These are phyloP conservation scores for Megathymus violae DNA, from an alignment of 1,140 invertebrate genomes.

Conservation along the genomic window DNA sequence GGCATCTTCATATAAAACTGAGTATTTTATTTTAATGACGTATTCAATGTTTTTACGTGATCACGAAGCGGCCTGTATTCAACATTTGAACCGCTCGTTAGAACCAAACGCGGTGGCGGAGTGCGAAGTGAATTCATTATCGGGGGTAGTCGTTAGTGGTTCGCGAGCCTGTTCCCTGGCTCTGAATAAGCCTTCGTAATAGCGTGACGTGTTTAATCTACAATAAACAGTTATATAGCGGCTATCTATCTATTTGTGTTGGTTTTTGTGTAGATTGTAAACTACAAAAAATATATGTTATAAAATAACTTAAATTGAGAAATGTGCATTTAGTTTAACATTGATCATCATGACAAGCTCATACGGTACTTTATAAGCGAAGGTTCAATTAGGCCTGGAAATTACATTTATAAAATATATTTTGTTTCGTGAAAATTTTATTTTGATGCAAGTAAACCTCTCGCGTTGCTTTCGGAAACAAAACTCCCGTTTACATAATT, in stretches of 20 bases:
- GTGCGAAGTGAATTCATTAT: constrained; percentile 77
- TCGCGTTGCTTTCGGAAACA: too few species aligned
- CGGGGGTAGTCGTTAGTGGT: constrained; percentile 78
- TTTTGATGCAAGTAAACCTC: too few species aligned
- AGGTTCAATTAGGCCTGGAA: too few species aligned
- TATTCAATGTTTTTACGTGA: constrained; percentile 40
- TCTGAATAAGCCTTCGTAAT: constrained; percentile 72
- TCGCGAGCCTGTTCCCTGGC: constrained; percentile 72
- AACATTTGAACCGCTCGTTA: constrained; percentile 74
- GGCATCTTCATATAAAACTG: constrained; percentile 2
- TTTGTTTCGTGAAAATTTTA: too few species aligned
- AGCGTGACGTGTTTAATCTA: constrained; percentile 51
- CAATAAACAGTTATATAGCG: not conserved
- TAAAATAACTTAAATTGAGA: too few species aligned
- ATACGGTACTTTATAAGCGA: too few species aligned
- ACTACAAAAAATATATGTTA: too few species aligned
- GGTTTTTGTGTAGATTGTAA: too few species aligned
- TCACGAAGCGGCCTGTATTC: constrained; percentile 47
- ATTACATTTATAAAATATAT: too few species aligned
- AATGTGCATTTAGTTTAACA: too few species aligned
- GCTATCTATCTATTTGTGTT: constrained; percentile 28
- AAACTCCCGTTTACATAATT: too few species aligned
- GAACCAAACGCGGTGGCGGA: constrained; percentile 68
- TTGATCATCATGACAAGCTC: too few species aligned
- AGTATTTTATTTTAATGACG: constrained; percentile 41